A percentile compares a stretch with the other conserved stretches of the same genome.
These are phyloP conservation scores for Pachypanchax playfairii DNA, from an alignment of 2,113 vertebrate species.

Conservation along the genomic window DNA sequence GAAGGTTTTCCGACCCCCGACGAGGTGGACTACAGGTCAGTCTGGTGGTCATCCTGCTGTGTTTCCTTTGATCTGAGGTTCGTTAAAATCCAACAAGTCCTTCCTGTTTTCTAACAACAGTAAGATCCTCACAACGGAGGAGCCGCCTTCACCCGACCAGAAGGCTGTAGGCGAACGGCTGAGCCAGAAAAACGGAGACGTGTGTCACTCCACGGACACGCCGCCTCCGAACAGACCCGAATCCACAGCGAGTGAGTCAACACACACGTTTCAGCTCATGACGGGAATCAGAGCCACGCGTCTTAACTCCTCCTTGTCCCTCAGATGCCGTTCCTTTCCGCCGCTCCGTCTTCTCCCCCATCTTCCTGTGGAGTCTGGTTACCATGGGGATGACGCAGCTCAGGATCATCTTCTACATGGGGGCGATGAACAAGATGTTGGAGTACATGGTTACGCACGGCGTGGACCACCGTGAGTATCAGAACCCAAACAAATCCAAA, in stretches of 20 bases:
- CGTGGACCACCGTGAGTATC: constrained; percentile 64
- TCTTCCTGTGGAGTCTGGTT: constrained; percentile 91
- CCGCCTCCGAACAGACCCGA: constrained; percentile 54
- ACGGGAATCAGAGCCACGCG: not conserved
- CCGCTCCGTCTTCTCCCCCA: constrained; percentile 85
- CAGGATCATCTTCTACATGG: constrained; percentile 92
- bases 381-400: constrained; percentile 92
- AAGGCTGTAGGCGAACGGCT: constrained; percentile 75
- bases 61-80: not conserved
- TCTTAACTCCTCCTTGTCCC: not conserved
- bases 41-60: not conserved
- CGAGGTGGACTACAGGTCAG: constrained; percentile 85
- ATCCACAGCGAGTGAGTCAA: constrained; percentile 71
- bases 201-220: constrained; percentile 66
- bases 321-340: constrained; percentile 80
- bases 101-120: constrained; percentile 62
- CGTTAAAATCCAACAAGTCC: not conserved
- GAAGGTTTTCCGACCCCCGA: constrained; percentile 86
- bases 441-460: constrained; percentile 82
- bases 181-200: constrained; percentile 70
- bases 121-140: constrained; percentile 68
- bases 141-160: constrained; percentile 72
- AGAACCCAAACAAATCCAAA: too few species aligned
- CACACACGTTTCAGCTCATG: not conserved
- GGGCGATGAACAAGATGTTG: constrained; percentile 92